phyloP scores from a whole-genome alignment of 2,888 invertebrate species.

The Chrysolina haemoptera region DNA sequence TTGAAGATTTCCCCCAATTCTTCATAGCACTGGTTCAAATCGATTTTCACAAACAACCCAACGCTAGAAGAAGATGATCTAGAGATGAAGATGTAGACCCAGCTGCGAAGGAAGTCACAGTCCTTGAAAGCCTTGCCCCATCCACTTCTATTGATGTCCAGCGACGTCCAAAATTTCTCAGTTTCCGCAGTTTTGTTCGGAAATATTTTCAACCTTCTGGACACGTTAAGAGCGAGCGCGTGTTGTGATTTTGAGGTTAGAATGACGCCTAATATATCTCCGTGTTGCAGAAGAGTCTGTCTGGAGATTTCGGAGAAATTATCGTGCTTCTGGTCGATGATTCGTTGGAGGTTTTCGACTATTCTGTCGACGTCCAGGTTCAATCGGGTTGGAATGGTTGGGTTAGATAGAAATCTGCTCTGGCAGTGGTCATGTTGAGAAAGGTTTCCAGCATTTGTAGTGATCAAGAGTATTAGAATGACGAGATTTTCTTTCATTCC shows the following conservation, averaged over 20 bases:
- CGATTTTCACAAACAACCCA: constrained; percentile 69
- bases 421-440: constrained; percentile 63
- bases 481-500: constrained; percentile 66
- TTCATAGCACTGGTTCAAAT: constrained; percentile 83
- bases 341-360: constrained; percentile 55
- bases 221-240: constrained; percentile 61
- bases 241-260: constrained; percentile 63
- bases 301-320: constrained; percentile 65
- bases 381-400: constrained; percentile 65
- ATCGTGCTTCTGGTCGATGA: constrained; percentile 50
- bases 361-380: constrained; percentile 57
- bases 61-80: constrained; percentile 58
- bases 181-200: constrained; percentile 67
- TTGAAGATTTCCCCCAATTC: constrained; percentile 79
- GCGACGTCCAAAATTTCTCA: constrained; percentile 73
- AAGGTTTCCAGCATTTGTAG: constrained; percentile 70
- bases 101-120: constrained; percentile 64
- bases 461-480: constrained; percentile 70
- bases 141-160: constrained; percentile 68
- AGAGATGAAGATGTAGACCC: constrained; percentile 66
- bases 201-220: constrained; percentile 61
- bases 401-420: constrained; percentile 61
- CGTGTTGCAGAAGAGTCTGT: constrained; percentile 71
- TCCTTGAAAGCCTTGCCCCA: constrained; percentile 69
- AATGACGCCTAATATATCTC: constrained; percentile 65